These are phyloP conservation scores for Petrosia ficiformis DNA, from an alignment of 37 sponge, comb jelly and placozoan genomes.

Conservation along the genomic window DNA sequence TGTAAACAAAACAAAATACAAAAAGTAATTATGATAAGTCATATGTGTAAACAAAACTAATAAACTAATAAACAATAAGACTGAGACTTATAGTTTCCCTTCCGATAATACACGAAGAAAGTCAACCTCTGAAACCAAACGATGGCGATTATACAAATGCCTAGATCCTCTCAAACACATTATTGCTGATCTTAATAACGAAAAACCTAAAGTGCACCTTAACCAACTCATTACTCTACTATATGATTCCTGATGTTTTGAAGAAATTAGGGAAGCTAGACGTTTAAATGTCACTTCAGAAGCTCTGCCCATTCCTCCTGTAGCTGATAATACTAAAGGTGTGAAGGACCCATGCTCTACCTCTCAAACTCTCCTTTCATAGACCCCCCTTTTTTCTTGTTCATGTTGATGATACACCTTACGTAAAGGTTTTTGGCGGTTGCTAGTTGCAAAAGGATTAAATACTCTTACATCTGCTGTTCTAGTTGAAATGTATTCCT, in stretches of 20 bases:
- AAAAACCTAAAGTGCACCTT: background rate
- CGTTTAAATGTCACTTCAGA: background rate
- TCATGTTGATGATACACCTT: constrained; percentile 2
- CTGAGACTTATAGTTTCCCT: too few species aligned
- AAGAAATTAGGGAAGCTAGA: background rate
- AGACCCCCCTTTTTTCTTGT: background rate
- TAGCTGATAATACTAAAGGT: background rate
- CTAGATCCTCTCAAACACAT: background rate
- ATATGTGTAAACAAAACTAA: too few species aligned
- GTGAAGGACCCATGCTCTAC: background rate
- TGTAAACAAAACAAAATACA: too few species aligned
- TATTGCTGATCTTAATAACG: background rate
- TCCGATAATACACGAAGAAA: too few species aligned
- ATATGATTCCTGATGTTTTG: background rate
- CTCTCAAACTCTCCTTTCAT: constrained; percentile 4
- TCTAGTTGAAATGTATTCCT: too few species aligned
- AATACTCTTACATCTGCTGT: too few species aligned
- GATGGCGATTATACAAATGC: too few species aligned
- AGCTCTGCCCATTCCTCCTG: background rate
- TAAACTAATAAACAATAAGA: too few species aligned
- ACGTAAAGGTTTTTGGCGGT: too few species aligned
- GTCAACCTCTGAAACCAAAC: too few species aligned
- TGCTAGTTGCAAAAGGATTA: too few species aligned
- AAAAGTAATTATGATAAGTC: too few species aligned
- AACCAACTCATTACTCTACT: background rate